Conservation (phyloP, 2,113 vertebrate genomes). For the Lontra canadensis region DNA sequence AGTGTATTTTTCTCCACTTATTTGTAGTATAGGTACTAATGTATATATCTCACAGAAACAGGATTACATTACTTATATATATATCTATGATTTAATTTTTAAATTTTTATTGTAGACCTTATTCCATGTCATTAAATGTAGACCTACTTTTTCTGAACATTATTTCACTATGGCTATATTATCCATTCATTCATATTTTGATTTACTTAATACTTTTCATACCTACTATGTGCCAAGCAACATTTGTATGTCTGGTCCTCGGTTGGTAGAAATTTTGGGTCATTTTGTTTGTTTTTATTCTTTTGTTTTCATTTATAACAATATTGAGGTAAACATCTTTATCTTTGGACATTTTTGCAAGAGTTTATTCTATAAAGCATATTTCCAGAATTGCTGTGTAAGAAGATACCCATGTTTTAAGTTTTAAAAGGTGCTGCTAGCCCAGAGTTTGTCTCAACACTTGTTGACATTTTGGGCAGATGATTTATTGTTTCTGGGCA, state of each 20-base stretch:
- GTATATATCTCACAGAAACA: not conserved
- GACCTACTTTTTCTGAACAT: not conserved
- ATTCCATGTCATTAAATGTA: not conserved
- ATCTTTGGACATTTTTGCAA: not conserved
- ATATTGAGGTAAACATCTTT: not conserved
- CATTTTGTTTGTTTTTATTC: not conserved
- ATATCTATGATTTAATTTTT: not conserved
- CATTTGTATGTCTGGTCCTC: not conserved
- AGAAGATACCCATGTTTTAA: not conserved
- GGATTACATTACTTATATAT: not conserved
- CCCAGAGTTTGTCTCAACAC: not conserved
- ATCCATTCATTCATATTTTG: not conserved
- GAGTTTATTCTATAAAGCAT: not conserved
- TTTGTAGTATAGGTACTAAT: not conserved
- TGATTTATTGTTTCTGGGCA: not conserved
- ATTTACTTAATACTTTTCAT: slow-evolving; percentile 9
- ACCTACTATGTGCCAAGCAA: not conserved
- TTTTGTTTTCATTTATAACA: not conserved
- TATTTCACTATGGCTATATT: not conserved
- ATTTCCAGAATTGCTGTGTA: not conserved
- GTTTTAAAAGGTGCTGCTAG: slow-evolving; percentile 27
- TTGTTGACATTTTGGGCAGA: not conserved
- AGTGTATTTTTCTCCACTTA: not conserved
- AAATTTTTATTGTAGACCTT: not conserved
- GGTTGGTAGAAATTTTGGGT: not conserved